Evolutionary conservation across 1,140 invertebrate species (phyloP).

Genomic region (Tetraneura akinire): DNA sequence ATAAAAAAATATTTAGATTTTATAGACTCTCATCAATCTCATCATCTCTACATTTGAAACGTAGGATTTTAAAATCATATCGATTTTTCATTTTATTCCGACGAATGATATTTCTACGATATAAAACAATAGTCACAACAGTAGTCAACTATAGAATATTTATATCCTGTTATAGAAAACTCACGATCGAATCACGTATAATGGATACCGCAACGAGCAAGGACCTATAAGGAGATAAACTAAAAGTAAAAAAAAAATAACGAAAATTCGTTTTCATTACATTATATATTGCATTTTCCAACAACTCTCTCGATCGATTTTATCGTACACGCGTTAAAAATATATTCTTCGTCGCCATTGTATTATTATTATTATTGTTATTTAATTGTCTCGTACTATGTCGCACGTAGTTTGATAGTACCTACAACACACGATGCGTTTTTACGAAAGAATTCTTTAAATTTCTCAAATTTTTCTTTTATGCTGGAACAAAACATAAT

Average conservation of each 20-base stretch:
- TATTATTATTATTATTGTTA: slow-evolving; percentile 22
- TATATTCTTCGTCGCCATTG: slow-evolving; percentile 29
- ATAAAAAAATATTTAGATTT: too few species aligned
- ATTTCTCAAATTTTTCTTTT: not conserved
- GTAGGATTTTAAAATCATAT: too few species aligned
- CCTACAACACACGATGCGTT: too few species aligned
- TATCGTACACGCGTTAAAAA: slow-evolving; percentile 9
- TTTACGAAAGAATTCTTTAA: not conserved
- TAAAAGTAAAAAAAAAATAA: slow-evolving; percentile 28
- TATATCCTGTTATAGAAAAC: slow-evolving; percentile 6
- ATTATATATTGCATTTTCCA: slow-evolving; percentile 4
- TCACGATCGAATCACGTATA: slow-evolving; percentile 28
- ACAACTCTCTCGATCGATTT: slow-evolving; percentile 43
- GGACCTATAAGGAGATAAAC: slow-evolving; percentile 19
- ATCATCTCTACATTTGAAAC: too few species aligned
- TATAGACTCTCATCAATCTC: too few species aligned
- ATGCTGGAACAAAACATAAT: too few species aligned
- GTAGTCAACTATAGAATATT: too few species aligned
- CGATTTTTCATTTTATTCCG: too few species aligned
- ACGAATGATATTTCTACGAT: too few species aligned
- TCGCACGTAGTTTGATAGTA: too few species aligned
- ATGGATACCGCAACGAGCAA: not conserved
- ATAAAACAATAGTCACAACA: too few species aligned
- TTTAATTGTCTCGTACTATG: not conserved
- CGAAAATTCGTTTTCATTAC: slow-evolving; percentile 25